Percentiles rank a stretch among this genome's conserved stretches.
These are phyloP conservation scores for Nomada hirtipes DNA, from an alignment of 2,888 invertebrate species.

Conservation along the genomic window DNA sequence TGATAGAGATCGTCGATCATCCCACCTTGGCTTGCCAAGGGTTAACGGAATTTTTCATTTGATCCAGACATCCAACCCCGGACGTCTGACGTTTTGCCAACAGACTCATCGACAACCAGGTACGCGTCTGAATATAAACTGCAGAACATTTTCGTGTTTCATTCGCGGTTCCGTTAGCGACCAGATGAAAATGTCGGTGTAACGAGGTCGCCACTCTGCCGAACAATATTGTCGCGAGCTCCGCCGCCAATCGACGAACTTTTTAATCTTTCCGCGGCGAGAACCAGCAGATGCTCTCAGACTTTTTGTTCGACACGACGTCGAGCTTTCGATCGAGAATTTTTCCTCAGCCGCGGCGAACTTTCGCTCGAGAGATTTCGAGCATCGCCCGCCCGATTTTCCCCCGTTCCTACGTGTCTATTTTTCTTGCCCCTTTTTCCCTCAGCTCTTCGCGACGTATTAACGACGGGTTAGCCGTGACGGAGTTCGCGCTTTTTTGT, in stretches of 20 bases:
- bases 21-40: too few relatives aligned
- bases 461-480: constrained; percentile 44
- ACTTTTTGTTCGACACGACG: constrained; percentile 49
- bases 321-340: constrained; percentile 32
- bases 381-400: constrained; percentile 35
- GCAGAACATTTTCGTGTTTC: too few relatives aligned
- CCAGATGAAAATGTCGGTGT: not conserved
- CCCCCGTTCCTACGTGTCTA: not conserved
- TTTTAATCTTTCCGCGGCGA: constrained; percentile 60
- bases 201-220: constrained; percentile 34
- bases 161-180: too few relatives aligned
- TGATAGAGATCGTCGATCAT: too few relatives aligned
- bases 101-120: too few relatives aligned
- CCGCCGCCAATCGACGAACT: constrained; percentile 50
- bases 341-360: constrained; percentile 36
- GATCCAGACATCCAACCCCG: too few relatives aligned
- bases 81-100: too few relatives aligned
- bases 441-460: constrained; percentile 9
- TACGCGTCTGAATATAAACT: too few relatives aligned
- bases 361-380: constrained; percentile 41
- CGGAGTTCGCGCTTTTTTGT: constrained; percentile 12
- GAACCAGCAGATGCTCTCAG: constrained; percentile 65
- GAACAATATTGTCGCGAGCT: constrained; percentile 60
- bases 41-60: too few relatives aligned
- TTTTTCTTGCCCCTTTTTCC: not conserved